phyloP scores from a whole-genome alignment of 2,888 invertebrate species.

The Synanthedon myopaeformis region DNA sequence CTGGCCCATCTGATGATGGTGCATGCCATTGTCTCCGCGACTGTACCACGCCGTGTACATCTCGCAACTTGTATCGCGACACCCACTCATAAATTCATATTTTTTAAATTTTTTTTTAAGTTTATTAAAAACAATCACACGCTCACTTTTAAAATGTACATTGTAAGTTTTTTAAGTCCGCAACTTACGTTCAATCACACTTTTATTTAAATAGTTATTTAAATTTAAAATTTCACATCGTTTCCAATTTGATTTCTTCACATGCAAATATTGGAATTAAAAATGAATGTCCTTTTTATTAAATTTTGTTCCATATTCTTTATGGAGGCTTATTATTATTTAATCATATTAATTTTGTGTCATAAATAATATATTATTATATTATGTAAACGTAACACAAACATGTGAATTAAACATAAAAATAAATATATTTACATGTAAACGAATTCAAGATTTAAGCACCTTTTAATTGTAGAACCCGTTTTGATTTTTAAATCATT shows the following conservation, averaged over 20 bases:
- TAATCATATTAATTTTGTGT: too few species aligned
- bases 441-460: slow-evolving; percentile 8
- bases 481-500: slow-evolving; percentile 21
- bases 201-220: not conserved
- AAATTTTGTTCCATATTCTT: not conserved
- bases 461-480: slow-evolving; percentile 23
- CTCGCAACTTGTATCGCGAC: slow-evolving; percentile 49
- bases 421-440: too few species aligned
- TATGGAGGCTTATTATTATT: too few species aligned
- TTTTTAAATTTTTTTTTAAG: too few species aligned
- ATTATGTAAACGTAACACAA: too few species aligned
- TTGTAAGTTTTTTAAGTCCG: not conserved
- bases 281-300: not conserved
- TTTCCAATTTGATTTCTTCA: not conserved
- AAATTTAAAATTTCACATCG: not conserved
- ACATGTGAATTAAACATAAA: too few species aligned
- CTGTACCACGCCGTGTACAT: slow-evolving; percentile 71
- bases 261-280: not conserved
- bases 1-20: slow-evolving; percentile 67
- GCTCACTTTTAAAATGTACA: not conserved
- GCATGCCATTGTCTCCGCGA: slow-evolving; percentile 62
- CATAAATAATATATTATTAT: too few species aligned
- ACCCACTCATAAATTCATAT: slow-evolving; percentile 54
- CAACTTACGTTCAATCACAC: not conserved
- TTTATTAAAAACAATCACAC: too few species aligned